Base-by-base conservation (phyloP, 1,140 invertebrate genomes). In the Diprion similis region DNA sequence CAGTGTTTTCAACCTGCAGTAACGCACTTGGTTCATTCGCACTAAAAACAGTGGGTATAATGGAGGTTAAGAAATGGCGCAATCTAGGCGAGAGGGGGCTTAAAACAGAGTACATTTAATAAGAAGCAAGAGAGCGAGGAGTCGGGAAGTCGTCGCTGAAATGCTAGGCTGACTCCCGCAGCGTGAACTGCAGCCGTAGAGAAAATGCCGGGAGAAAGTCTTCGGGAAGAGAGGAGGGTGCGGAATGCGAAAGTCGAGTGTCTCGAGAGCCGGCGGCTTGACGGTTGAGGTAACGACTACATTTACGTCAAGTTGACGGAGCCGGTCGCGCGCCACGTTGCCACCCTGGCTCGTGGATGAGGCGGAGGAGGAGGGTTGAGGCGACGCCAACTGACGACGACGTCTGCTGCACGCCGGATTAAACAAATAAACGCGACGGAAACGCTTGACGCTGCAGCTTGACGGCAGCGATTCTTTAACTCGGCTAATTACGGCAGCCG, bases 201-300 rank as follows among this genome's bases (percentile, higher is more conserved):
- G 66, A 19, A 19, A 19, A 13, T 18, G 13, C 18, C 11, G 15
- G 59, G 59, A 64, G 59, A 7, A 64, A 64, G 59, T 64, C 59
- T 15, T 37, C 24, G 66, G 18, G 66, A 19, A 19, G 6, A 68
- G 10, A 11, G 11, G 66, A 68, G 66, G 13, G 66, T 68, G 66
- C 13, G 66, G 66, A 68, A 45, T 45, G 66, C 18, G 18, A 45
- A 68, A 18, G 66, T 68, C 66, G 66, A 68, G 66, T 68, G 66
- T 45, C 66, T 68, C 66, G 66, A 68, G 51, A 59, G 51, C 15
- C 18, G 66, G 11, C 18, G 37, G 66, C 66, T 18, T 68, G 66
- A 68, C 66, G 66, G 66, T 68, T 68, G 66, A 68, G 18, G 66
- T 68, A 68, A 68, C 66, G 66, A 68, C 66, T 68, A 68, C 66